Evolutionary conservation across 2,888 invertebrate genomes (phyloP), one percentile per base, ranked within the genome.

Genomic region (Myathropa florea): DNA sequence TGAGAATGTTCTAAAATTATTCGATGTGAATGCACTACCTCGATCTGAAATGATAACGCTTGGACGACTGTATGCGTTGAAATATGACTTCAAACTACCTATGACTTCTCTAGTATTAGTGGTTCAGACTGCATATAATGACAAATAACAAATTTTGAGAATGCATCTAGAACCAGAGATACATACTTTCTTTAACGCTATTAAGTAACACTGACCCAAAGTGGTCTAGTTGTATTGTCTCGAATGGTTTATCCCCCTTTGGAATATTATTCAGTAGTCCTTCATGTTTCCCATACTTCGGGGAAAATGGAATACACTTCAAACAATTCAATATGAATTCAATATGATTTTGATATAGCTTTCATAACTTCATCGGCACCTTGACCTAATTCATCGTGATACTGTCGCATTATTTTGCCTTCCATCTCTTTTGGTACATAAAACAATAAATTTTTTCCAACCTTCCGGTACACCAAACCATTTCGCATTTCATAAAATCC

Each of bases 201-300:
- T 36, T 91, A 4, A 81, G 89, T 3, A 89, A 89, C 75, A 92
- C 92, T 3, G 92, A 92, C 1, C 92, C 92, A 6, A 93, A 70
- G 85, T 93, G 92, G 83, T 93, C 92, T 0, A 93, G 75, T 75
- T 93, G 92, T n/a, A 93, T 24, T 0, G 59, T 81, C 12, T 76
- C 61, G 28, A 83, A 83, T 30, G 64, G 71, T 39, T n/a, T 14
- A 36, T 71, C 18, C 7, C 59, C 59, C 53, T 82, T 82, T 12
- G 59, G 53, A 55, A 82, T 78, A 12, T 46, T 73, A 10, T 83
- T 77, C 21, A 83, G 24, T 2, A 68, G 10, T 9, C 72, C 92
- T 65, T 90, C 90, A 12, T 67, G 70, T 3, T 88, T 87, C 0
- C 89, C 88, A 1, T 68, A 55, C 81, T 92, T 92, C 18, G 89